Evolutionary conservation across 1,140 invertebrate genomes (phyloP), one percentile per base, ranked within the genome.

Genomic region (Philotrypesis tridentata): DNA sequence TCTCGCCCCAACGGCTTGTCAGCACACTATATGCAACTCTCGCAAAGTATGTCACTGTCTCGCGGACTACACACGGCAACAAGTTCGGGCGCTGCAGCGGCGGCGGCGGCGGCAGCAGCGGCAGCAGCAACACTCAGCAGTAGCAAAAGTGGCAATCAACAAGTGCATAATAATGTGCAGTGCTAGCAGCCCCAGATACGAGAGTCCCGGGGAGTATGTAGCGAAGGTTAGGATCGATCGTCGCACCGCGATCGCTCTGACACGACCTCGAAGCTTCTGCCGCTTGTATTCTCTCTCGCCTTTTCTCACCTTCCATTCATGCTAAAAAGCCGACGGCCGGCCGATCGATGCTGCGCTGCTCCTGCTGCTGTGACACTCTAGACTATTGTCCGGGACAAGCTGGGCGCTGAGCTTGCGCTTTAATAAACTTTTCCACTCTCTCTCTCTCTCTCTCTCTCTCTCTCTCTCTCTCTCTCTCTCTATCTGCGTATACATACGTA

Each of bases 151-250:
- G 14, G 17, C 31, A 70, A 76, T 76, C 73, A 76, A 70, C 73
- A 76, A 82, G 80, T 76, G 80, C 80, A 82, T 76, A 55, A 55
- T 55, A 55, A 55, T 55, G 48, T 55, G 48, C 48, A 55, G 48
- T 0, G 6, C 21, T n/a, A 17, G 2, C 48, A 55, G 40, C 40
- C 17, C 12, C 21, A 55, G 48, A 55, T 55, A n/a, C 48, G 21
- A 55, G 48, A n/a, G n/a, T n/a, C n/a, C 48, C 48, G 7, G 48
- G n/a, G 48, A 55, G 48, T 55, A 55, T 7, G 37, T 3, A 37
- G 40, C 61, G 80, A 82, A 76, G 80, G 65, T 76, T 82, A 71
- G 9, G 17, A 82, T 75, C 72, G 73, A 82, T 76, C 72, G 33
- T 21, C 12, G 61, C n/a, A n/a, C n/a, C 12, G n/a, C 25, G 23